phyloP scores from a whole-genome alignment of 2,113 vertebrate genomes.

The Lasiurus cinereus region DNA sequence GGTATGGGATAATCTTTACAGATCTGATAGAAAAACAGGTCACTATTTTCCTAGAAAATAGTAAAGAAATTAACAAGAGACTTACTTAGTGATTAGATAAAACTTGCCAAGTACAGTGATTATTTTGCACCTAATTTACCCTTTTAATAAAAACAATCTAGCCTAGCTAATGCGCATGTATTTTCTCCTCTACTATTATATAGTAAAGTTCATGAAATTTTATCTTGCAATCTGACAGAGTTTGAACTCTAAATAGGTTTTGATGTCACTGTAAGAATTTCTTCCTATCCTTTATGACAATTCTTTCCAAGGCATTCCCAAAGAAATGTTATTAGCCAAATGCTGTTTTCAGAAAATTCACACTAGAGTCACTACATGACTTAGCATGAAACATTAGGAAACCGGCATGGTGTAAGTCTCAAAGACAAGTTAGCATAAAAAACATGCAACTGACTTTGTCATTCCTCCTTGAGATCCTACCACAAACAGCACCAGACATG shows the following conservation, averaged over 20 bases:
- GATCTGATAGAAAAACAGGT: background rate
- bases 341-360: conserved; percentile 43
- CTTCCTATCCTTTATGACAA: background rate
- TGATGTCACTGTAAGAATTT: conserved; percentile 47
- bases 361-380: background rate
- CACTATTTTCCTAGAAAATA: background rate
- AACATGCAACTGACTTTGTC: conserved; percentile 71
- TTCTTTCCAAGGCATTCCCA: conserved; percentile 41
- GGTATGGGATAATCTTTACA: background rate
- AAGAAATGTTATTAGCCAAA: conserved; percentile 30
- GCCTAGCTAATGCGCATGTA: background rate
- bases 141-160: conserved; percentile 39
- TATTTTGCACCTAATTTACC: background rate
- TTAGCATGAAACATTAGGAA: conserved; percentile 41
- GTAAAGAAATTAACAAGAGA: conserved; percentile 49
- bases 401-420: conserved; percentile 53
- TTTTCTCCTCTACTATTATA: conserved; percentile 1
- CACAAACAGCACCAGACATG: conserved; percentile 86
- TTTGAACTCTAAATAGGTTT: background rate
- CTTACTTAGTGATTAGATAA: conserved; percentile 37
- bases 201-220: conserved; percentile 34
- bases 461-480: conserved; percentile 75
- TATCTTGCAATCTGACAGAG: background rate
- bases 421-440: conserved; percentile 70
- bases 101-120: background rate